These are phyloP conservation scores for Blomia tropicalis DNA, from an alignment of 2,888 invertebrate genomes.

Conservation along the genomic window DNA sequence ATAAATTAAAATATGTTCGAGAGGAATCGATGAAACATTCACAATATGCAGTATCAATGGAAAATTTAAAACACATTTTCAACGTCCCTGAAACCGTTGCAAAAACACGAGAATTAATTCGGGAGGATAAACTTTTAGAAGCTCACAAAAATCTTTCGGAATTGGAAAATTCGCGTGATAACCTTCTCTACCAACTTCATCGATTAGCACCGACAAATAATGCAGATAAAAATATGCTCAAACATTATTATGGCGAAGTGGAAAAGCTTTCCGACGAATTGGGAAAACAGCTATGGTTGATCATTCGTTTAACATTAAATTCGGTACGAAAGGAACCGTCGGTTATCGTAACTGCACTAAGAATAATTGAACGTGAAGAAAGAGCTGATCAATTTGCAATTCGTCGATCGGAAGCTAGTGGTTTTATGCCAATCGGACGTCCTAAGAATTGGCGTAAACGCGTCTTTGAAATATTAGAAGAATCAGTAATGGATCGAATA, in stretches of 20 bases:
- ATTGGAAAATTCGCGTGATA: slow-evolving; percentile 88
- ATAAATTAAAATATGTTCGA: slow-evolving; percentile 63
- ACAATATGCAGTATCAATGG: slow-evolving; percentile 87
- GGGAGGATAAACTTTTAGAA: slow-evolving; percentile 79
- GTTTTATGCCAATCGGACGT: slow-evolving; percentile 81
- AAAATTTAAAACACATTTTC: slow-evolving; percentile 93
- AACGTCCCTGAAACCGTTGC: slow-evolving; percentile 90
- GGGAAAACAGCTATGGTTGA: slow-evolving; percentile 77
- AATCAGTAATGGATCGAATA: slow-evolving; percentile 46
- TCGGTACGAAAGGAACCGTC: slow-evolving; percentile 77
- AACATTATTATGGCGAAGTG: slow-evolving; percentile 90
- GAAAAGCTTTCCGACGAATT: slow-evolving; percentile 69
- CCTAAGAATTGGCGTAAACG: slow-evolving; percentile 79
- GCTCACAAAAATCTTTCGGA: slow-evolving; percentile 83
- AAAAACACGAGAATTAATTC: slow-evolving; percentile 80
- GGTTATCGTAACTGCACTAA: slow-evolving; percentile 80
- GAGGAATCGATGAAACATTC: slow-evolving; percentile 88
- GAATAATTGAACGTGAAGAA: slow-evolving; percentile 93
- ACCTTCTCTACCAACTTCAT: slow-evolving; percentile 79
- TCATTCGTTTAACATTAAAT: slow-evolving; percentile 72
- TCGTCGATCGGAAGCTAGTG: slow-evolving; percentile 57
- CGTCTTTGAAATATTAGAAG: slow-evolving; percentile 54
- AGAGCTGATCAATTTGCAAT: slow-evolving; percentile 74
- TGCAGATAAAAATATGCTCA: slow-evolving; percentile 76
- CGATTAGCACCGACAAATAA: slow-evolving; percentile 76